Evolutionary conservation across 2,888 invertebrate genomes (phyloP).

Genomic region (Reticulitermes lucifugus): DNA sequence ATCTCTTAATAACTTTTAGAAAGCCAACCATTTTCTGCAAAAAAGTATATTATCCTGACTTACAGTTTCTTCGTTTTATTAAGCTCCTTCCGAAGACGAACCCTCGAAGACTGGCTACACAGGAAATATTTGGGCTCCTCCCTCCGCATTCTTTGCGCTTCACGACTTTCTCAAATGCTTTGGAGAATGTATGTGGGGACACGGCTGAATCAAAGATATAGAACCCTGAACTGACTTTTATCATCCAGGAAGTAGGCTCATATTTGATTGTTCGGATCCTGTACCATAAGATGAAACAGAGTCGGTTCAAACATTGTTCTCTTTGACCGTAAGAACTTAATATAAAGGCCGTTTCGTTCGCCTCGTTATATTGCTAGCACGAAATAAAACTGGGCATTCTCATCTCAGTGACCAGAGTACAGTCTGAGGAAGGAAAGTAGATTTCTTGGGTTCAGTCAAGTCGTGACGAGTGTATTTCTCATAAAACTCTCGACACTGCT

Average conservation of each 20-base stretch:
- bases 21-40: no score
- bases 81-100: no score
- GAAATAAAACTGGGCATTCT: background rate
- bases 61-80: no score
- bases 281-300: background rate
- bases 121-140: no score
- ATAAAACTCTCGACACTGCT: no score
- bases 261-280: background rate
- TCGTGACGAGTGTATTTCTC: no score
- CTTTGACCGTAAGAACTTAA: constrained; percentile 18
- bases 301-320: constrained; percentile 3
- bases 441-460: no score
- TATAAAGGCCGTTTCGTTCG: constrained; percentile 2
- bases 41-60: no score
- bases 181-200: background rate
- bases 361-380: constrained; percentile 5
- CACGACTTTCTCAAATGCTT: background rate
- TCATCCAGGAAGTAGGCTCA: background rate
- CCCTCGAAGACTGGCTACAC: no score
- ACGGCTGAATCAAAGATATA: background rate
- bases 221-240: background rate
- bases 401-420: background rate
- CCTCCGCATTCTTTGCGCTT: background rate
- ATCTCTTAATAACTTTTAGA: no score
- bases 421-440: no score